Base-by-base conservation (phyloP, 1,140 invertebrate genomes). In the Eciton burchellii region DNA sequence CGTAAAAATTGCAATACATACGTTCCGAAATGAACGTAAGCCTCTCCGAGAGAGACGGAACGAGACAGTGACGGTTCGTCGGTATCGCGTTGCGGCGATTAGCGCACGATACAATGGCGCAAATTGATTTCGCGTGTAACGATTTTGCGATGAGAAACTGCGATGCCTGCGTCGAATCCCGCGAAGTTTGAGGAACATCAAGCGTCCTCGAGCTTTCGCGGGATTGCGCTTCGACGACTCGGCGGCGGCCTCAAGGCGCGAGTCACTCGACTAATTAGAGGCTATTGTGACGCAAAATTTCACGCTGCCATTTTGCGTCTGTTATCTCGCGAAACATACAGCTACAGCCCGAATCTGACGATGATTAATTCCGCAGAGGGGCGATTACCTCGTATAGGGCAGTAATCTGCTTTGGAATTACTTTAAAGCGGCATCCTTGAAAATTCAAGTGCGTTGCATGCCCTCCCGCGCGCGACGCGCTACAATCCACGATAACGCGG, bases 241-340 rank as follows among this genome's bases (percentile, higher is more conserved):
- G 81, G n/a, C n/a, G n/a, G n/a, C n/a, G n/a, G 74, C 54, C 41
- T 76, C 74, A 41, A 70, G 74, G 70, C 49, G 19, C 45, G 74
- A 87, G 86, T 91, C 90, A 92, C 93, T 93, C 90, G 85, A 93
- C 92, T 93, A 93, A 93, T 93, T 93, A 93, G 90, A 83, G 70
- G 82, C 88, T 83, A 93, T 93, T 93, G 92, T 93, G 73, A 89
- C 89, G 66, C 77, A 89, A 91, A 91, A 91, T 91, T 88, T 89
- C 86, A 70, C 87, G 85, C 84, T 90, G 60, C 86, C 87, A 79
- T 81, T 81, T 74, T 81, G 49, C 60, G 77, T 85, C 81, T 74
- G 84, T 88, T 89, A 92, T 92, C 90, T 90, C 60, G 47, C 63
- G 74, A 65, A 70, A 84, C 71, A 86, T 77, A 84, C 72, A 6